These are phyloP conservation scores for Upupa epops DNA, from an alignment of 2,113 vertebrate species.

Conservation along the genomic window DNA sequence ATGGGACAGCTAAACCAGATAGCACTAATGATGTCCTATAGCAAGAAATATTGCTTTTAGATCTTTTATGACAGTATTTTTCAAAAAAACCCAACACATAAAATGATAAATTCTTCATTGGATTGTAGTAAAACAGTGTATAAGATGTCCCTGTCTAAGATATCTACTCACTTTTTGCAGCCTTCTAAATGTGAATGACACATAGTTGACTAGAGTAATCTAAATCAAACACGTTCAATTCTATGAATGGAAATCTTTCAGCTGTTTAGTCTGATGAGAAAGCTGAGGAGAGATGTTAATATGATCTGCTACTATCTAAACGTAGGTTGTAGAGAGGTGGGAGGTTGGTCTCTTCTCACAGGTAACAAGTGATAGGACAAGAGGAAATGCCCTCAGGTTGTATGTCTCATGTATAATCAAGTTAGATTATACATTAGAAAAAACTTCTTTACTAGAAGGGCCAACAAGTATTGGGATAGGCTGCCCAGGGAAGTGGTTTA, in stretches of 20 bases:
- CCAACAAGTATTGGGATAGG: no score
- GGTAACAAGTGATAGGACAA: no score
- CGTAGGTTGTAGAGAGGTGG: no score
- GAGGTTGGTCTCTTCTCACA: no score
- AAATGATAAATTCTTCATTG: background rate
- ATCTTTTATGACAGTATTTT: background rate
- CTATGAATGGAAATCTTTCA: background rate
- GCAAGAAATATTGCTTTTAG: background rate
- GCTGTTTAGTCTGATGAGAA: no score
- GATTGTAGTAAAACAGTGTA: background rate
- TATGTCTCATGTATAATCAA: no score
- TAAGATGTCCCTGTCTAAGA: background rate
- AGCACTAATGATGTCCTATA: constrained; percentile 2
- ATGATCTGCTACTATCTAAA: no score
- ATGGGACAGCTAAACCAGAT: background rate
- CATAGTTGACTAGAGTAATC: background rate
- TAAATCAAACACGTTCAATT: background rate
- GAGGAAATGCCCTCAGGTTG: no score
- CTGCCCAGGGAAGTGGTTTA: no score
- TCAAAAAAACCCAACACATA: background rate
- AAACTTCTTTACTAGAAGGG: no score
- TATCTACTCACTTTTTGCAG: background rate
- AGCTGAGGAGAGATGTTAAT: no score
- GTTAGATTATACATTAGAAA: no score
- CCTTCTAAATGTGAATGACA: background rate